A percentile compares a stretch with the other conserved stretches of the same genome.
Conservation (phyloP, 2,113 vertebrate species). For the Labeo catla region DNA sequence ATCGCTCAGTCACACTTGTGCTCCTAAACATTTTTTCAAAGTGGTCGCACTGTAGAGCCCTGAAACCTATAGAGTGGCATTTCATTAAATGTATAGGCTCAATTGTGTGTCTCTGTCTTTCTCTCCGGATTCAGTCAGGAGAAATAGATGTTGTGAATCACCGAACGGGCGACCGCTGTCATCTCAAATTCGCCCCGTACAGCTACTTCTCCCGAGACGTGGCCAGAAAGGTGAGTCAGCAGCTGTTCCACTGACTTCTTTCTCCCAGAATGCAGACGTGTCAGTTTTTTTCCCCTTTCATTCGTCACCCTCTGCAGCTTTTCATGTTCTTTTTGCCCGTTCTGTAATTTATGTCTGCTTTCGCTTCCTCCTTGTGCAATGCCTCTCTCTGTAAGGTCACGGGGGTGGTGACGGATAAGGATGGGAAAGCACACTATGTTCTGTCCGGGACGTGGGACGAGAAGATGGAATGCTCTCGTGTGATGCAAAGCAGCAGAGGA, state of each 20-base stretch:
- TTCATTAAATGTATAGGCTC: neutral
- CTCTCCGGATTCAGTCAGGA: constrained; percentile 81
- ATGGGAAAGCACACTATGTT: constrained; percentile 89
- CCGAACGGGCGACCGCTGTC: constrained; percentile 92
- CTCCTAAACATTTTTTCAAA: too few species aligned
- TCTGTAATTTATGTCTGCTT: neutral
- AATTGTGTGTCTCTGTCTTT: constrained; percentile 18
- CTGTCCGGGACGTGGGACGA: constrained; percentile 96
- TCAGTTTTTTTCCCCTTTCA: neutral
- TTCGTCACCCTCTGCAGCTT: neutral
- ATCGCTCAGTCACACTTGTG: too few species aligned
- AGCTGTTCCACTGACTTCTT: neutral
- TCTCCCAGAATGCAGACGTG: neutral
- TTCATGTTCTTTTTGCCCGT: neutral
- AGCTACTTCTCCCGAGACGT: constrained; percentile 97
- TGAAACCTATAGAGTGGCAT: neutral
- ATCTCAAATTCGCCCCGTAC: constrained; percentile 96
- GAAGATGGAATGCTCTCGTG: constrained; percentile 93
- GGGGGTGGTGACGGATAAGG: constrained; percentile 88
- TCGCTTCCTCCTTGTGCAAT: neutral
- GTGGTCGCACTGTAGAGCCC: too few species aligned
- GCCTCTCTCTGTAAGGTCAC: constrained; percentile 81
- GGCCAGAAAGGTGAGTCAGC: constrained; percentile 85
- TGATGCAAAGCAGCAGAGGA: constrained; percentile 75
- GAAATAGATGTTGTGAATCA: constrained; percentile 96